Conservation (phyloP, 2,797 vertebrate genomes). For the Etheostoma nigrum region DNA sequence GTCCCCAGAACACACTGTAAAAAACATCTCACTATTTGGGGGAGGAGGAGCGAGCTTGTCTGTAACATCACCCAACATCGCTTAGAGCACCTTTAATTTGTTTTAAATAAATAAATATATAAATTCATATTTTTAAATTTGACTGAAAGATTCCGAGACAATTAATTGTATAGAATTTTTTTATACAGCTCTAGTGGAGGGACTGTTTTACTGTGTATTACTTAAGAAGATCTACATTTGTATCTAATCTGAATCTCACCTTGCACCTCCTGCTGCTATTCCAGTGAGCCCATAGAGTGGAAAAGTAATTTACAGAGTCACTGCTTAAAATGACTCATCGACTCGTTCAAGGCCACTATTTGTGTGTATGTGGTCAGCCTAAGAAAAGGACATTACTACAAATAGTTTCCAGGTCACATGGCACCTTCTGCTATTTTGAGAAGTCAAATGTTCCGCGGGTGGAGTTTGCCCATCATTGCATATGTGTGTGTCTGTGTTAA, state of each 20-base stretch:
- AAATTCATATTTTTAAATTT: too few relatives aligned
- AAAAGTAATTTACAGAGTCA: constrained; percentile 64
- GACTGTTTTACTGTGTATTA: background rate
- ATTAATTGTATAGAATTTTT: too few relatives aligned
- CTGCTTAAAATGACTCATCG: constrained; percentile 55
- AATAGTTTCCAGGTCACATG: constrained; percentile 83
- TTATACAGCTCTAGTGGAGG: background rate
- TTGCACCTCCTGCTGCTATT: constrained; percentile 23
- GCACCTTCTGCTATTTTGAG: constrained; percentile 69
- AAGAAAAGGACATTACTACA: constrained; percentile 80
- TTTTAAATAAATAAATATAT: too few relatives aligned
- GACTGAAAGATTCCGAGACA: too few relatives aligned
- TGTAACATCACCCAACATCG: too few relatives aligned
- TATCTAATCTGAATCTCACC: constrained; percentile 10
- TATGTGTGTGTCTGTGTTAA: constrained; percentile 23
- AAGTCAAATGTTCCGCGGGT: constrained; percentile 50
- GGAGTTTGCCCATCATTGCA: constrained; percentile 43
- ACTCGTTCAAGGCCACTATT: constrained; percentile 55
- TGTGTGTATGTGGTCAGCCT: constrained; percentile 57
- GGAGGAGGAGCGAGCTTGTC: too few relatives aligned
- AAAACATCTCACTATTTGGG: too few relatives aligned
- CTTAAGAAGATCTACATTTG: constrained; percentile 4
- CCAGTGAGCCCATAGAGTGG: constrained; percentile 41
- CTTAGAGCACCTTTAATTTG: too few relatives aligned
- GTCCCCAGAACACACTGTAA: too few relatives aligned